These are phyloP conservation scores for Zonitis immaculata DNA, from an alignment of 2,888 invertebrate genomes.

Conservation along the genomic window DNA sequence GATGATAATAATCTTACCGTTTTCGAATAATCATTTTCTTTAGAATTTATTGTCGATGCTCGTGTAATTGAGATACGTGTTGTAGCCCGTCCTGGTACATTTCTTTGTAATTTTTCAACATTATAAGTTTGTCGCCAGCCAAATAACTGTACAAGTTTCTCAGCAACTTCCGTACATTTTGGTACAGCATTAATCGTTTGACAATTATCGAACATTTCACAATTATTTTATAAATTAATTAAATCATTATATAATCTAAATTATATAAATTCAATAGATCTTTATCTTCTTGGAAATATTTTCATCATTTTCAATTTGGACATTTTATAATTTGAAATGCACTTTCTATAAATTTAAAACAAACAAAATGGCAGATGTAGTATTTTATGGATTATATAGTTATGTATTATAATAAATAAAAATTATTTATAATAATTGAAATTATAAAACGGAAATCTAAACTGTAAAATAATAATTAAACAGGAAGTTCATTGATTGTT, in stretches of 20 bases:
- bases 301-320: background rate
- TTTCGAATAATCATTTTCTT: background rate
- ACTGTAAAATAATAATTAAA: slow-evolving; percentile 1
- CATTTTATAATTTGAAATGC: background rate
- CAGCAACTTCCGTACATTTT: slow-evolving; percentile 71
- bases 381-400: background rate
- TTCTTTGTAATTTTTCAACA: slow-evolving; percentile 70
- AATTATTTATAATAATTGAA: background rate
- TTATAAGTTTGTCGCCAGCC: slow-evolving; percentile 78
- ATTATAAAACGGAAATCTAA: background rate
- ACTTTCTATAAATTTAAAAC: background rate
- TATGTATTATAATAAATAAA: background rate
- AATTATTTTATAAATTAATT: slow-evolving; percentile 10
- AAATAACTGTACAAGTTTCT: slow-evolving; percentile 70
- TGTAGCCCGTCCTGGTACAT: slow-evolving; percentile 51
- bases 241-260: background rate
- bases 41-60: slow-evolving; percentile 29
- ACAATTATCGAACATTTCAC: slow-evolving; percentile 44
- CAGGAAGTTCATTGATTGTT: background rate
- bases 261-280: background rate
- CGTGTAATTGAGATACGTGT: slow-evolving; percentile 51
- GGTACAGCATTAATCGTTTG: slow-evolving; percentile 46
- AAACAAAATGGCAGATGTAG: background rate
- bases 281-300: background rate
- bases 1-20: background rate